phyloP scores from a whole-genome alignment of 1,140 invertebrate genomes.

The Lanistes nyassanus region DNA sequence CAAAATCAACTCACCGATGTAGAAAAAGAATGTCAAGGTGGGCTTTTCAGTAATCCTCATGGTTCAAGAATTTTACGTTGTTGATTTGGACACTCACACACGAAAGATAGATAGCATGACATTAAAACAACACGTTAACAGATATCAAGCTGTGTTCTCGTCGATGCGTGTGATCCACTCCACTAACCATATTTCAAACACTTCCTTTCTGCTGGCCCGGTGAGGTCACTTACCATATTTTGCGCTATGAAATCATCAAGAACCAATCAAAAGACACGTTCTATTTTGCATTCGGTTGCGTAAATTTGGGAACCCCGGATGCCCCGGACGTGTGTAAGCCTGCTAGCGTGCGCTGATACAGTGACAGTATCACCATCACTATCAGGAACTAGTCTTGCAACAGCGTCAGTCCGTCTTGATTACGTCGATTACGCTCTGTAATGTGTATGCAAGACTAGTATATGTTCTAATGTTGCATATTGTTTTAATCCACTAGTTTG shows the following conservation, averaged over 20 bases:
- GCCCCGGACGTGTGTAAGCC: background rate
- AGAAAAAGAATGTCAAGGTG: background rate
- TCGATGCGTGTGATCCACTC: conserved; percentile 24
- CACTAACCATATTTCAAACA: conserved; percentile 31
- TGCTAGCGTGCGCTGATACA: background rate
- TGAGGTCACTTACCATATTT: conserved; percentile 39
- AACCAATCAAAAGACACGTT: conserved; percentile 33
- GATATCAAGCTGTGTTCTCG: conserved; percentile 12
- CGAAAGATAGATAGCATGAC: too few relatives aligned
- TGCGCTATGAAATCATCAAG: conserved; percentile 36
- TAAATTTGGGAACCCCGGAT: too few relatives aligned
- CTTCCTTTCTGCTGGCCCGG: conserved; percentile 25
- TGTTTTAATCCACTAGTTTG: too few relatives aligned
- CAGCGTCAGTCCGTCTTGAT: background rate
- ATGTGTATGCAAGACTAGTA: too few relatives aligned
- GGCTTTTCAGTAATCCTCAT: conserved; percentile 17
- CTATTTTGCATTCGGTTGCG: conserved; percentile 9
- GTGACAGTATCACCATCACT: background rate
- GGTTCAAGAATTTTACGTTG: background rate
- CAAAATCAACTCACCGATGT: background rate
- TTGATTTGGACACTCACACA: too few relatives aligned
- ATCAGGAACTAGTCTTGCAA: background rate
- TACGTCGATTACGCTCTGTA: background rate
- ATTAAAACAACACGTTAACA: conserved; percentile 19
- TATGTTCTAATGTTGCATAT: too few relatives aligned